phyloP scores from a whole-genome alignment of 2,888 invertebrate genomes.

The Rhagonycha fulva region DNA sequence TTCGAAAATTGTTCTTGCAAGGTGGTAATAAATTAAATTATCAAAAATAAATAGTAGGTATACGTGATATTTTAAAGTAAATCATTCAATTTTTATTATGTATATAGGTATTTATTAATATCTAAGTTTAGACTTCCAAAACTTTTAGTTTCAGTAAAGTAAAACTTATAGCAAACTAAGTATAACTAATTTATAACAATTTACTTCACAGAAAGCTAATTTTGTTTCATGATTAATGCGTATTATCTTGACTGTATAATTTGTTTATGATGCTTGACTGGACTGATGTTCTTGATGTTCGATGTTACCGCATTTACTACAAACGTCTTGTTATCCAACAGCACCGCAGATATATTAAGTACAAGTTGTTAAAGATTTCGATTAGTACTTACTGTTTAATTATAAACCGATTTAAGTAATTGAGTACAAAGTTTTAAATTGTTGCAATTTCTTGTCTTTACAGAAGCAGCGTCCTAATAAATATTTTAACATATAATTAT shows the following conservation, averaged over 20 bases:
- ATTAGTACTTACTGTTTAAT: not conserved
- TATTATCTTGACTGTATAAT: slow-evolving; percentile 26
- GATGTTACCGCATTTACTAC: slow-evolving; percentile 13
- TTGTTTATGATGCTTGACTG: slow-evolving; percentile 29
- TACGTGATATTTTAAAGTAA: too few species aligned
- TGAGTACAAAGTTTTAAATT: not conserved
- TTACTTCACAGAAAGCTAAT: slow-evolving; percentile 13
- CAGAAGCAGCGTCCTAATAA: too few species aligned
- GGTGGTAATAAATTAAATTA: too few species aligned
- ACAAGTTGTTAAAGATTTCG: not conserved
- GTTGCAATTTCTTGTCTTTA: not conserved
- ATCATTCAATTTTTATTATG: too few species aligned
- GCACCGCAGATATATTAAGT: slow-evolving; percentile 3
- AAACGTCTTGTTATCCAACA: slow-evolving; percentile 13
- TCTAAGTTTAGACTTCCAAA: not conserved
- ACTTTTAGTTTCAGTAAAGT: not conserved
- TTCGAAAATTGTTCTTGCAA: too few species aligned
- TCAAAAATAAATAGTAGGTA: too few species aligned
- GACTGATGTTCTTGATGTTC: slow-evolving; percentile 15
- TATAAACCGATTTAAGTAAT: not conserved
- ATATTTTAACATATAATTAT: too few species aligned
- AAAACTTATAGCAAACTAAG: not conserved
- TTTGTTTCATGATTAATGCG: slow-evolving; percentile 32
- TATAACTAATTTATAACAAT: not conserved
- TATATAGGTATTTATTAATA: too few species aligned